These are phyloP conservation scores for Eidolon helvum DNA, from an alignment of 2,113 vertebrate species.

Conservation along the genomic window DNA sequence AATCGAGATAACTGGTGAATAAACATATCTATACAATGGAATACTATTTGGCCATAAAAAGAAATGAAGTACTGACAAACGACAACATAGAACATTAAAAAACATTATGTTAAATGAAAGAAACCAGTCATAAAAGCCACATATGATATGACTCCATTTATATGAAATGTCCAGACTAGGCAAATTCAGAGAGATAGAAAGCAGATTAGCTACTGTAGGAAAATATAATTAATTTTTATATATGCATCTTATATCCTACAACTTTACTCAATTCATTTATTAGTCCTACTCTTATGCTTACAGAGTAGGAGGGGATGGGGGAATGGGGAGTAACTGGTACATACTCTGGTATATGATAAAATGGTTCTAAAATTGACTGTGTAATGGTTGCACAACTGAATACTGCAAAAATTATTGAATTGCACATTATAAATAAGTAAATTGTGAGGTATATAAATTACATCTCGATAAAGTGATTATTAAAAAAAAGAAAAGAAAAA, in stretches of 20 bases:
- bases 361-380: neutral
- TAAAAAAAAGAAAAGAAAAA: neutral
- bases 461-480: neutral
- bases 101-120: neutral
- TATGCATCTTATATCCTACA: neutral
- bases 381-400: neutral
- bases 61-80: neutral
- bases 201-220: neutral
- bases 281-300: neutral
- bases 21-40: neutral
- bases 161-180: neutral
- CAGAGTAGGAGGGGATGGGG: neutral
- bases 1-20: neutral
- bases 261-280: neutral
- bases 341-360: neutral
- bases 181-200: neutral
- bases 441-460: neutral
- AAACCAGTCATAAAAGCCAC: neutral
- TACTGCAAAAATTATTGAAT: neutral
- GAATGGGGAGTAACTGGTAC: neutral
- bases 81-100: neutral
- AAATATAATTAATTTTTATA: neutral
- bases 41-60: neutral
- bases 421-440: neutral
- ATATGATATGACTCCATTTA: neutral